Percentiles rank a stretch among this genome's conserved stretches.
Conservation (phyloP, 2,888 invertebrate genomes). For the Frankliniella intonsa region DNA sequence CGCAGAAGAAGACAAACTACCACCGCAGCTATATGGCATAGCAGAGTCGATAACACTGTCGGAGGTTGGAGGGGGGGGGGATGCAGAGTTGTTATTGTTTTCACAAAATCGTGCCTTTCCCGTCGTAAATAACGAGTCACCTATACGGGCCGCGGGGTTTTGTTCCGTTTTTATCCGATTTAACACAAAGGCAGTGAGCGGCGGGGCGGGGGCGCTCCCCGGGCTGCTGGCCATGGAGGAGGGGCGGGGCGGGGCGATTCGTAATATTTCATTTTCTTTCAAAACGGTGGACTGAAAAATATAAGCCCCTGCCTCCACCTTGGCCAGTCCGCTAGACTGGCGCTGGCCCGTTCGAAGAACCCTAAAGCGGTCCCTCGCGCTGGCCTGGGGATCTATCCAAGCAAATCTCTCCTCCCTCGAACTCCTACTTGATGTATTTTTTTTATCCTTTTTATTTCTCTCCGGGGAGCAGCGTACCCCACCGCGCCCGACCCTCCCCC, state of each 20-base stretch:
- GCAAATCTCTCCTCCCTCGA: no score
- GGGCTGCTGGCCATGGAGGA: no score
- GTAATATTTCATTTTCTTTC: neutral
- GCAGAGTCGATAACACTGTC: neutral
- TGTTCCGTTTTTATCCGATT: neutral
- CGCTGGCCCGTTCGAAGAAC: no score
- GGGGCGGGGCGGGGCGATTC: neutral
- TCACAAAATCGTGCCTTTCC: slow-evolving; percentile 23
- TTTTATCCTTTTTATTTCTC: no score
- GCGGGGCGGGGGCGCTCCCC: neutral
- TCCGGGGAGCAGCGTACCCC: no score
- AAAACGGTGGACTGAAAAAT: neutral
- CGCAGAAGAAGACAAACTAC: slow-evolving; percentile 3
- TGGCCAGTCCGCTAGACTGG: no score
- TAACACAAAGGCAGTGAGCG: neutral
- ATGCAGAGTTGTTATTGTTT: slow-evolving; percentile 17
- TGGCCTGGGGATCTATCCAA: no score
- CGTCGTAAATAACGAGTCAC: slow-evolving; percentile 21
- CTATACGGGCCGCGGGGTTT: slow-evolving; percentile 13
- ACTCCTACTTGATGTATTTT: no score
- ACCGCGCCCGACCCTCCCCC: no score
- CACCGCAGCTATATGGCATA: neutral
- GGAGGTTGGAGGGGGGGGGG: neutral
- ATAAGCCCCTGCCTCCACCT: no score
- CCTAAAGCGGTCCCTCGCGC: no score